Evolutionary conservation across 2,797 vertebrate species (phyloP).

Genomic region (Prionace glauca): DNA sequence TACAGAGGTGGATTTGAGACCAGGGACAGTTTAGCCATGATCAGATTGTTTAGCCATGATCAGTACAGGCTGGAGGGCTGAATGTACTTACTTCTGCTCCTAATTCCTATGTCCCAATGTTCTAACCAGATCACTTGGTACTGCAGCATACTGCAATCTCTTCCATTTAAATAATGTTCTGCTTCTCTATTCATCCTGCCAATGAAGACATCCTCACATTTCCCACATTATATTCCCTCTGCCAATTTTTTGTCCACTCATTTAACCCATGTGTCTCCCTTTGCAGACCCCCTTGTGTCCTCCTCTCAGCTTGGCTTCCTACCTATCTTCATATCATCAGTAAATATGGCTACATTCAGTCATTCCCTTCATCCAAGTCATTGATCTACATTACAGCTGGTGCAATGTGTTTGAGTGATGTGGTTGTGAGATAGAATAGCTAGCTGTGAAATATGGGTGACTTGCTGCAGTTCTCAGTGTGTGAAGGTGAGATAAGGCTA

Average conservation of each 20-base stretch:
- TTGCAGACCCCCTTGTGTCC: background rate
- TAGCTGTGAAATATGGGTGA: background rate
- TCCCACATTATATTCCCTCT: too few species aligned
- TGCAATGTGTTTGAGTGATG: background rate
- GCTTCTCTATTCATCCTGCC: too few species aligned
- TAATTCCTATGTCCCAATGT: too few species aligned
- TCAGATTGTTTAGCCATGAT: too few species aligned
- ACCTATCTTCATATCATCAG: background rate
- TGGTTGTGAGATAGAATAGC: background rate
- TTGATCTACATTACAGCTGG: background rate
- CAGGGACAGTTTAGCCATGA: too few species aligned
- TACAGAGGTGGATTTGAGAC: too few species aligned
- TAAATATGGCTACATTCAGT: background rate
- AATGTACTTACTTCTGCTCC: too few species aligned
- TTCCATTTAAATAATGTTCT: background rate
- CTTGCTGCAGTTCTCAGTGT: background rate
- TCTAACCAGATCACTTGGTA: too few species aligned
- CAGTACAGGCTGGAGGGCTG: too few species aligned
- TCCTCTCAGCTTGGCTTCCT: background rate
- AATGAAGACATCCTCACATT: too few species aligned
- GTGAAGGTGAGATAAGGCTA: background rate
- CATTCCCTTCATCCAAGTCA: background rate
- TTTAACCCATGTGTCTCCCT: too few species aligned
- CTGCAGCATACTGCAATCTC: background rate
- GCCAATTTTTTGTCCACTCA: background rate